These are phyloP conservation scores for Narcine bancroftii DNA, from an alignment of 2,113 vertebrate genomes.

Conservation along the genomic window DNA sequence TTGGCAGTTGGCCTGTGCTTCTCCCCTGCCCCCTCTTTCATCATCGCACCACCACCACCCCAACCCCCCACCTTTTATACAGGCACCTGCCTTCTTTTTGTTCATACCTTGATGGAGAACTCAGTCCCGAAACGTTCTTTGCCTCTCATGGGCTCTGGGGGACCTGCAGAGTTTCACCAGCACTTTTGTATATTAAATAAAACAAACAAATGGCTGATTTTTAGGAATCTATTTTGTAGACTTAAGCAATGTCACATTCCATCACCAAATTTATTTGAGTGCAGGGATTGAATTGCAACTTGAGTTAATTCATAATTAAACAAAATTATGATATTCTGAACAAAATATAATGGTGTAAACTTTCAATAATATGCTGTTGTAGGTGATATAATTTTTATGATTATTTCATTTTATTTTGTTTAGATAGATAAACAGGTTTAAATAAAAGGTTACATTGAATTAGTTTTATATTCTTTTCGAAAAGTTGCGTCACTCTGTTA, in stretches of 20 bases:
- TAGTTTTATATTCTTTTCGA: background rate
- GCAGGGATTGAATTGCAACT: background rate
- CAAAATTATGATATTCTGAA: background rate
- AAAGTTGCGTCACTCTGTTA: background rate
- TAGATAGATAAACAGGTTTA: background rate
- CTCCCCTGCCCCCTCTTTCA: too few relatives aligned
- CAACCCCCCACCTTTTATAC: too few relatives aligned
- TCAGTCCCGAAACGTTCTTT: too few relatives aligned
- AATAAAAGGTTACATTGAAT: background rate
- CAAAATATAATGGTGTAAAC: background rate
- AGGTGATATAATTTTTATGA: background rate
- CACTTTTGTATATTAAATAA: too few relatives aligned
- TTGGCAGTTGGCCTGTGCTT: too few relatives aligned
- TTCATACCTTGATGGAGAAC: too few relatives aligned
- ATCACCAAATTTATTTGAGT: background rate
- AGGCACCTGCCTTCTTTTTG: too few relatives aligned
- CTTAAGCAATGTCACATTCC: too few relatives aligned
- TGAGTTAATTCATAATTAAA: background rate
- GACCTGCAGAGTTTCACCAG: too few relatives aligned
- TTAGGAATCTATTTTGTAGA: background rate
- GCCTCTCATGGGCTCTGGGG: too few relatives aligned
- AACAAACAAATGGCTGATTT: background rate
- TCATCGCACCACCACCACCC: too few relatives aligned
- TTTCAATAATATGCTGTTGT: background rate
- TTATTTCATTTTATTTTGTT: background rate